Conservation (phyloP, 2,113 vertebrate species). For the Delphinus delphis region DNA sequence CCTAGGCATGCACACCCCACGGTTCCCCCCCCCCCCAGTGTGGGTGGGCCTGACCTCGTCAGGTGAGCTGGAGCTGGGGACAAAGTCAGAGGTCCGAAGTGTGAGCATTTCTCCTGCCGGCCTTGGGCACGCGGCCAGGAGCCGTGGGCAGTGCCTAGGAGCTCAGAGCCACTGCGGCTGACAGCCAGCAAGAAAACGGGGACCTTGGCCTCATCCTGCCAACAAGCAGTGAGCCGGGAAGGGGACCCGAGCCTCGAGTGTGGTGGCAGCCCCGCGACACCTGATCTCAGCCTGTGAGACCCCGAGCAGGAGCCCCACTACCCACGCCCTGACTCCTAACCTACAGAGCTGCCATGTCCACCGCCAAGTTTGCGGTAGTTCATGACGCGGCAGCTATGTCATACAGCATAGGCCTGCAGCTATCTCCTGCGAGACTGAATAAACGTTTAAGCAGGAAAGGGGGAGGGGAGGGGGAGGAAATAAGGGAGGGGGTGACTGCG, state of each 20-base stretch:
- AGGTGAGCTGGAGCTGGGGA: neutral
- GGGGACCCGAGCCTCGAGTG: neutral
- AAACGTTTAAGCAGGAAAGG: neutral
- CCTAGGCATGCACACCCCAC: neutral
- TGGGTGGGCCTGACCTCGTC: neutral
- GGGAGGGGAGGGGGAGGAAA: neutral
- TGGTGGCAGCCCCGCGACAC: neutral
- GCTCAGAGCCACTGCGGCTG: neutral
- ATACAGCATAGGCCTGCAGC: rapidly evolving
- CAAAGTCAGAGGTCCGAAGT: rapidly evolving
- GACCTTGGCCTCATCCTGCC: too few relatives aligned
- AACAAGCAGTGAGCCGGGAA: neutral
- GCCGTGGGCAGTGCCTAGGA: neutral
- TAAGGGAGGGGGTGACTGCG: too few relatives aligned
- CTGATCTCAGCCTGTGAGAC: neutral
- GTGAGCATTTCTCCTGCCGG: neutral
- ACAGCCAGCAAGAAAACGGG: neutral
- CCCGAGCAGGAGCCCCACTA: neutral
- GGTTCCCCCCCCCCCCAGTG: neutral
- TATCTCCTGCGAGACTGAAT: rapidly evolving
- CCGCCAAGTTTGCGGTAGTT: rapidly evolving
- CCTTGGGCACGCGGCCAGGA: rapidly evolving
- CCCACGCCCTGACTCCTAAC: neutral
- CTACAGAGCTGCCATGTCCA: rapidly evolving
- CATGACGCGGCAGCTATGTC: too few relatives aligned